Conservation (phyloP, 2,797 vertebrate genomes). For the Artibeus lituratus region DNA sequence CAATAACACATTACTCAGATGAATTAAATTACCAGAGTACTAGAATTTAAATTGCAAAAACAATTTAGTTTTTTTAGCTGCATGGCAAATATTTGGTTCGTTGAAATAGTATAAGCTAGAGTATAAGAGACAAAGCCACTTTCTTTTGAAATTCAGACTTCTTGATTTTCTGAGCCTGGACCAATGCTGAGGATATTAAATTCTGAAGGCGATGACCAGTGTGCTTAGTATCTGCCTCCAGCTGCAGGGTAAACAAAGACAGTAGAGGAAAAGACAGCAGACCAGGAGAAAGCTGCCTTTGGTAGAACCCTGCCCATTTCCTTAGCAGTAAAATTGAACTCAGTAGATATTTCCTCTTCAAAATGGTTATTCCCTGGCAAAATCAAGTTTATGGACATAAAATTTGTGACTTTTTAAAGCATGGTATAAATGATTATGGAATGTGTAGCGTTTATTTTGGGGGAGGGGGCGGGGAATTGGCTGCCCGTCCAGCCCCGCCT, state of each 20-base stretch:
- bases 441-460: not conserved
- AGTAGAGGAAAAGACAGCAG: too few relatives aligned
- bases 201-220: not conserved
- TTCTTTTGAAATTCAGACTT: not conserved
- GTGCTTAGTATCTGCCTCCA: not conserved
- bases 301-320: not conserved
- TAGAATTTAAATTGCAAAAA: conserved; percentile 8
- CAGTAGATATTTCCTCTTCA: not conserved
- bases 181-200: not conserved
- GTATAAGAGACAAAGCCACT: not conserved
- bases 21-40: conserved; percentile 3
- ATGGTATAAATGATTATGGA: not conserved
- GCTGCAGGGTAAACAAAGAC: not conserved
- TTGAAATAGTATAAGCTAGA: not conserved
- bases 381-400: not conserved
- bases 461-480: fast-evolving
- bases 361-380: not conserved
- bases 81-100: not conserved
- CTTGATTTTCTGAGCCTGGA: not conserved
- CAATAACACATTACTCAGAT: not conserved
- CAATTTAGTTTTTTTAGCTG: not conserved
- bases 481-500: not conserved
- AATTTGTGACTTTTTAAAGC: not conserved
- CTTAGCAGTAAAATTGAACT: not conserved
- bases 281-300: not conserved